Conservation (phyloP, 2,797 vertebrate species). For the Premnoplex brunnescens region DNA sequence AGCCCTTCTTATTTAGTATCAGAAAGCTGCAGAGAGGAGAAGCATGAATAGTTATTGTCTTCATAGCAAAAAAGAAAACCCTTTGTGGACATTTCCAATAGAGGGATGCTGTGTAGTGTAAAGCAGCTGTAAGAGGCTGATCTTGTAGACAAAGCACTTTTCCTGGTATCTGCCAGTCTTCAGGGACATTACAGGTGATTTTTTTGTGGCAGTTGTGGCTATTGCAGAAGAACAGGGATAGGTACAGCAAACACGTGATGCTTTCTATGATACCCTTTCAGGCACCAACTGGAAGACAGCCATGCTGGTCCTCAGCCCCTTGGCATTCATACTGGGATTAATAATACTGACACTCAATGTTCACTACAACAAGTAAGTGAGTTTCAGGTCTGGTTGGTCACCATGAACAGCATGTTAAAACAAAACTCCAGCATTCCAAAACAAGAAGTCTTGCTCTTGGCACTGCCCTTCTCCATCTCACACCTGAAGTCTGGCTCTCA, state of each 20-base stretch:
- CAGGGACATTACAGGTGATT: background rate
- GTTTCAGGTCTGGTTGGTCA: background rate
- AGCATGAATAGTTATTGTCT: background rate
- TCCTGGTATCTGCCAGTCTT: background rate
- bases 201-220: background rate
- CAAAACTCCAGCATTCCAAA: background rate
- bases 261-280: constrained; percentile 27
- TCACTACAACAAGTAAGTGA: constrained; percentile 84
- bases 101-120: background rate
- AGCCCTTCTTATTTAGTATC: background rate
- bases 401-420: background rate
- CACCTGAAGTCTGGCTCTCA: background rate
- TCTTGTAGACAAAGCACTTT: background rate
- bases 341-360: constrained; percentile 84
- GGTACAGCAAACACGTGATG: background rate
- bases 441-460: background rate
- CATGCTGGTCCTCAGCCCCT: constrained; percentile 85
- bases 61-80: background rate
- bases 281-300: constrained; percentile 86
- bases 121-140: background rate
- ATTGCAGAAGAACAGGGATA: background rate
- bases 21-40: background rate
- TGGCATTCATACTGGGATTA: constrained; percentile 84
- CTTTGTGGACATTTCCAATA: background rate
- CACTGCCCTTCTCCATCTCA: background rate